Base-by-base conservation (phyloP, 2,888 invertebrate genomes). In the Mystacides longicornis region DNA sequence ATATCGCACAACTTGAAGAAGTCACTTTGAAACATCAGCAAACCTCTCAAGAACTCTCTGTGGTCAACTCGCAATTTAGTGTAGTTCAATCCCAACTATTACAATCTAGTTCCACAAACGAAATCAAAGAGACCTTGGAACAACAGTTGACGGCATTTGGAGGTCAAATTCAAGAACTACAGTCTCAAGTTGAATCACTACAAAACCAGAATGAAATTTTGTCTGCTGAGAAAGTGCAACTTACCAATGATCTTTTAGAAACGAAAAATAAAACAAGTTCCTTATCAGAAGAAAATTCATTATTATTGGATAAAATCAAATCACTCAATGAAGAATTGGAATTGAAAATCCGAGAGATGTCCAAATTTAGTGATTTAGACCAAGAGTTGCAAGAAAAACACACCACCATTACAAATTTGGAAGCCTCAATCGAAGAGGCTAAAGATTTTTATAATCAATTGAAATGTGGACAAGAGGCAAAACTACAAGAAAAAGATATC, bases 401-500 rank as follows among this genome's bases (percentile, higher is more conserved):
- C 63, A 59, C 60, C 22, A 68, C 73, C 60, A 71, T 77, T 46
- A 55, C 64, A 9, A 71, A 73, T 55, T 64, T 77, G 50, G 60
- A 67, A 20, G 66, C 65, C 52, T 70, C 71, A 64, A 62, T 75
- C 47, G 71, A 72, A 61, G 62, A 66, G 54, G 63, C 71, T 31
- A 70, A 71, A 58, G 68, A 71, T 64, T 69, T 69, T 62, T 66
- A 73, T 55, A 70, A 64, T 60, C 76, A 74, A 66, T 65, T 71
- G 43, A 70, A 71, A 61, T 73, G 69, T 65, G 78, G 79, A 2
- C 72, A 80, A 51, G 80, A 85, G 59, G 84, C 85, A 1, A 89
- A 88, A 70, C 68, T 89, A 11, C 85, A 86, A 66, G 88, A 89
- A 68, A 75, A 86, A 58, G 85, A 87, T 66, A 75, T 85, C 49